Conservation (phyloP, 37 sponge, comb jelly and placozoan species). For the Cladorhizidae sp. region DNA sequence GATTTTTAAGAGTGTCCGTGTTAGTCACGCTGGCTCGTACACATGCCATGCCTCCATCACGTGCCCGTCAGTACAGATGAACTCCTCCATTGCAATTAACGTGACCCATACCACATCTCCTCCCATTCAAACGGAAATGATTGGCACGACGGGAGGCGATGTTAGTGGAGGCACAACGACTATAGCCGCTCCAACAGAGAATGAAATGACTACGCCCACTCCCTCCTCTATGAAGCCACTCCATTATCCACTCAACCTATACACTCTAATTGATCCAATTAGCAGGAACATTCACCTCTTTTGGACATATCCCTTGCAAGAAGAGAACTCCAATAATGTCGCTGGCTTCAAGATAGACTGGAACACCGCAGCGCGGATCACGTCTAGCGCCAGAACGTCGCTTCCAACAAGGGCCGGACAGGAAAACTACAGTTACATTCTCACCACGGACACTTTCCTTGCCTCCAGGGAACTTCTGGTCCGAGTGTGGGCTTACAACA, state of each 20-base stretch:
- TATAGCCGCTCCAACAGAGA: background rate
- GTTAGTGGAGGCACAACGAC: background rate
- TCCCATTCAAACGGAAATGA: background rate
- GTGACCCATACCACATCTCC: background rate
- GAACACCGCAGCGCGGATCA: background rate
- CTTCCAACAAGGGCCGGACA: background rate
- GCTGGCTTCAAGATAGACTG: conserved; percentile 61
- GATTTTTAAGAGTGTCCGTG: background rate
- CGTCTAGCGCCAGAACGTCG: background rate
- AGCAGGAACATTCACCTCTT: no score
- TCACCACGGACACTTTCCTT: background rate
- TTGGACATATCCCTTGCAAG: background rate
- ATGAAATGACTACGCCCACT: background rate
- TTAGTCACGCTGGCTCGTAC: background rate
- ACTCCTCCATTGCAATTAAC: background rate
- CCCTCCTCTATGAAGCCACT: background rate
- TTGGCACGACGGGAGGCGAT: background rate
- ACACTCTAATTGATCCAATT: no score
- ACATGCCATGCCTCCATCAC: background rate
- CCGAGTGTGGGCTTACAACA: conserved; percentile 12
- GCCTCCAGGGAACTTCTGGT: background rate
- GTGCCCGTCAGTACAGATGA: no score
- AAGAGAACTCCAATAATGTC: background rate
- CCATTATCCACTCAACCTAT: no score
- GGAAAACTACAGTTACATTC: background rate